These are phyloP conservation scores for Melieria picta DNA, from an alignment of 2,888 invertebrate species.

Conservation along the genomic window DNA sequence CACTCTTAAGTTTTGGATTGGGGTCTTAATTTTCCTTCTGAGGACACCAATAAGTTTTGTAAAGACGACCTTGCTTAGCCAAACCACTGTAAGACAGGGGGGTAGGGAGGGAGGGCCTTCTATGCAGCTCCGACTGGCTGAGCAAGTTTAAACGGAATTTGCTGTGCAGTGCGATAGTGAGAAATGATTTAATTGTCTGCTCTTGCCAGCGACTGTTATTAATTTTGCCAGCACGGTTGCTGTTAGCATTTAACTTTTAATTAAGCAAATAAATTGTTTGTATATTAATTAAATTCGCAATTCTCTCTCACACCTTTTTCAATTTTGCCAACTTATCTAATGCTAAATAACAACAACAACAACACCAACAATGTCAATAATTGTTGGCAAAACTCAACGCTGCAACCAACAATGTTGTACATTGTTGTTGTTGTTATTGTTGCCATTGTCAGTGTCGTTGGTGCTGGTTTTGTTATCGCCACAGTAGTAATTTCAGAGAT, in stretches of 20 bases:
- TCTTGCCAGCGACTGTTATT: not conserved
- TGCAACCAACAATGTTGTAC: no score
- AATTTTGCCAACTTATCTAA: not conserved
- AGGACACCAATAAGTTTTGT: no score
- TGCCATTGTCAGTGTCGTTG: not conserved
- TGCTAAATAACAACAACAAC: no score
- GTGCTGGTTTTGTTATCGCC: not conserved
- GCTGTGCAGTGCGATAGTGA: not conserved
- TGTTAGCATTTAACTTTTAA: constrained; percentile 43
- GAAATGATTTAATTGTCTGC: not conserved
- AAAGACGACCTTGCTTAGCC: no score
- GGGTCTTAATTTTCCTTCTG: no score
- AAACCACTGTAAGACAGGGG: no score
- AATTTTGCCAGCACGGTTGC: not conserved
- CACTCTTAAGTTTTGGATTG: no score
- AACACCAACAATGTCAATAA: no score
- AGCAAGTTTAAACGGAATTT: not conserved
- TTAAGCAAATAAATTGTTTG: constrained; percentile 58
- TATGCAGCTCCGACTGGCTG: not conserved
- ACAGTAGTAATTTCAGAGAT: not conserved
- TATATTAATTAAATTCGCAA: constrained; percentile 57
- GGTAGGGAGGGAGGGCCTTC: no score
- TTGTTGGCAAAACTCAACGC: no score
- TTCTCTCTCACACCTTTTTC: constrained; percentile 11
- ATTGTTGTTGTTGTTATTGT: no score